Evolutionary conservation across 2,113 vertebrate species (phyloP), one percentile per base, ranked within the genome.

Genomic region (Polypterus senegalus): DNA sequence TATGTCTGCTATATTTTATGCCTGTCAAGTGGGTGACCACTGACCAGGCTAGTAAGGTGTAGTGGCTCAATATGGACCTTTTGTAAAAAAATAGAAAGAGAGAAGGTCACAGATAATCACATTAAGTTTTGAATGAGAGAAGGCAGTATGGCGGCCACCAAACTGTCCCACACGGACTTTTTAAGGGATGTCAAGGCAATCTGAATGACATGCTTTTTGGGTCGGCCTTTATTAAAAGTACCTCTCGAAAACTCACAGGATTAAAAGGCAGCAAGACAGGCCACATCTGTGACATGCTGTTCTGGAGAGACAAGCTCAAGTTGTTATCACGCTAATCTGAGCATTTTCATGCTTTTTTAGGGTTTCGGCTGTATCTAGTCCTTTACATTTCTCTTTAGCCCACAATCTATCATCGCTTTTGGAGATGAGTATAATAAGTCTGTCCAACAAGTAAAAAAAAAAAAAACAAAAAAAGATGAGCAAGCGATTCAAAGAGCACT

Each of bases 331-430:
- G 70, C 77, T 82, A 74, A 84, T 83, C 81, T 82, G 78, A 69
- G 65, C 64, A 70, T 74, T 71, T 79, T 80, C 76, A 78, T 81
- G 78, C 77, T 71, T 79, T 76, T 78, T 76, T 73, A 75, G 68
- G 69, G 71, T 73, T 81, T 68, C 73, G 70, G 67, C 76, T 81
- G 83, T 84, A 85, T 81, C 81, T 74, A 72, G 77, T 78, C 78
- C 83, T 83, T 86, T 73, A 81, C 74, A 77, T 79, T 11, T 44
- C 63, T 80, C 77, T 69, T 70, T 69, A 75, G 75, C 66, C 70
- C 69, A 67, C 75, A 73, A 76, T 74, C 84, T 76, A 74, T 83
- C 78, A 82, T 71, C 73, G 70, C 62, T 73, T 62, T 67, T 71
- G 74, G 76, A 75, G 73, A 71, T 75, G 68, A 72, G 75, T 75